These are phyloP conservation scores for Cyclophora albipunctata DNA, from an alignment of 2,888 invertebrate species.

Conservation along the genomic window DNA sequence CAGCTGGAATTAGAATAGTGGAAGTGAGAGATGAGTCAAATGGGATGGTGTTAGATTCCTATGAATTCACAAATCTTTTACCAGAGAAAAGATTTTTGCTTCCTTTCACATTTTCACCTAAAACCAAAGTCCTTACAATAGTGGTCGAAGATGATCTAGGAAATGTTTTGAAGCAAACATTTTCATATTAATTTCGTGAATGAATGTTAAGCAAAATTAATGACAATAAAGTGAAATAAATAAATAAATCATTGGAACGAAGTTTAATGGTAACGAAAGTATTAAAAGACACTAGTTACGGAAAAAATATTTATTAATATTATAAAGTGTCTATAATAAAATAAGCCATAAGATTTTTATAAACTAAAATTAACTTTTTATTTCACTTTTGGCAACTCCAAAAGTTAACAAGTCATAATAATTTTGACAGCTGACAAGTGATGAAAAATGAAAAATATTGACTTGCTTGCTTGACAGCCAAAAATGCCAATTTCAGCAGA, in stretches of 20 bases:
- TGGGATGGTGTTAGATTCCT: conserved; percentile 77
- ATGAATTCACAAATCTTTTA: conserved; percentile 76
- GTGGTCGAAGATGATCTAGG: conserved; percentile 81
- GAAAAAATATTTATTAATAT: background rate
- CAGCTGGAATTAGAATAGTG: conserved; percentile 78
- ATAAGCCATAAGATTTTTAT: background rate
- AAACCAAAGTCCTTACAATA: conserved; percentile 70
- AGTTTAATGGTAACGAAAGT: conserved; percentile 11
- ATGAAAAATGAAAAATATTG: no score
- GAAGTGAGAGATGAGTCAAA: conserved; percentile 78
- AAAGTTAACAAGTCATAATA: no score
- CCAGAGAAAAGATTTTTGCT: conserved; percentile 76
- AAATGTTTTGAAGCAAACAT: conserved; percentile 79
- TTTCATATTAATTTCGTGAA: conserved; percentile 58
- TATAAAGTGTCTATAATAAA: background rate
- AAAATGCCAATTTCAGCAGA: no score
- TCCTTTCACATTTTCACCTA: conserved; percentile 68
- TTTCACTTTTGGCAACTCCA: no score
- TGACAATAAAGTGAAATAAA: conserved; percentile 49
- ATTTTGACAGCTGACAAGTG: no score
- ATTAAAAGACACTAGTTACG: conserved; percentile 10
- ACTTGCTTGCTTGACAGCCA: no score
- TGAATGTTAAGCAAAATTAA: conserved; percentile 21
- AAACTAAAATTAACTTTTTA: no score
- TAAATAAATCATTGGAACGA: background rate